A percentile compares a stretch with the other conserved stretches of the same genome.
Evolutionary conservation across 2,888 invertebrate genomes (phyloP).

Genomic region (Monoplex corrugatus): DNA sequence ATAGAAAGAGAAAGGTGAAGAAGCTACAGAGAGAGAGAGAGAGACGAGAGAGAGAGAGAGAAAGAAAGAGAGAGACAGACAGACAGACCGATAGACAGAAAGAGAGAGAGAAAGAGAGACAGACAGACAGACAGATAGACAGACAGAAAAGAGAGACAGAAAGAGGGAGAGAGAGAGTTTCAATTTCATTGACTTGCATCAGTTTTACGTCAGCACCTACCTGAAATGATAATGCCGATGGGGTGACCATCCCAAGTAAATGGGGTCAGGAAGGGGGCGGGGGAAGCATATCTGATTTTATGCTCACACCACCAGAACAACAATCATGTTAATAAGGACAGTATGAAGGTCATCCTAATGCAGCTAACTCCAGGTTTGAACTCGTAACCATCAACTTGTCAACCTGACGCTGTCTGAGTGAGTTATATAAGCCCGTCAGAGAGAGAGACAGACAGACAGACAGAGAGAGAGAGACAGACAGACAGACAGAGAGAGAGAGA

Average conservation of each 20-base stretch:
- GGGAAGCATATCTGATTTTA: neutral
- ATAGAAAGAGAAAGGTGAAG: neutral
- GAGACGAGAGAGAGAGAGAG: neutral
- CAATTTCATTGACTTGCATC: too few species aligned
- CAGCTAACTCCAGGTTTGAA: too few species aligned
- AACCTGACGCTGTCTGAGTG: too few species aligned
- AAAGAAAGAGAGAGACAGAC: neutral
- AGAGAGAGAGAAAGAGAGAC: too few species aligned
- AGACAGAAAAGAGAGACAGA: neutral
- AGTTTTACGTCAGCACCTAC: too few species aligned
- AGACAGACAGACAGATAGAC: too few species aligned
- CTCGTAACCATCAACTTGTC: too few species aligned
- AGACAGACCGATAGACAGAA: neutral
- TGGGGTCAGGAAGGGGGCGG: neutral
- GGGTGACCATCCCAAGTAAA: neutral
- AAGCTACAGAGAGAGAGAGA: neutral
- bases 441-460: slow-evolving; percentile 5
- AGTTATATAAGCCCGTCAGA: neutral
- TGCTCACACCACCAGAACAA: too few species aligned
- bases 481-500: neutral
- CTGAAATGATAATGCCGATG: too few species aligned
- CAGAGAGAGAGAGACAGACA: neutral
- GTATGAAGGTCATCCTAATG: too few species aligned
- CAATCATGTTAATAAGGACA: too few species aligned
- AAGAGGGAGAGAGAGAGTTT: neutral